Evolutionary conservation across 1,140 invertebrate species (phyloP).

Genomic region (Leptopilina boulardi): DNA sequence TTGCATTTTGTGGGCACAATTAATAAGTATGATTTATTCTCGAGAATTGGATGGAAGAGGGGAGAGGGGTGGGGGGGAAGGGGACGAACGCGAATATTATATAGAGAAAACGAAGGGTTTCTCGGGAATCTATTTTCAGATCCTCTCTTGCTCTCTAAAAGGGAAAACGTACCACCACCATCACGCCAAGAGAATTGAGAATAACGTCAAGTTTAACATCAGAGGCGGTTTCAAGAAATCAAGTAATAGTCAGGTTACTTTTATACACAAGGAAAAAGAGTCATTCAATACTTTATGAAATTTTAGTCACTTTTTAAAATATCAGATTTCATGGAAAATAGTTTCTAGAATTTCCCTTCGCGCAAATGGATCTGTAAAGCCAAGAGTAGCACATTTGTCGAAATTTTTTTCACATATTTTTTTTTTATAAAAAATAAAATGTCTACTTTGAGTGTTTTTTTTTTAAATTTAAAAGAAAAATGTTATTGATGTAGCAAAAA

Average conservation of each 20-base stretch:
- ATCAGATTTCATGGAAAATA: neutral
- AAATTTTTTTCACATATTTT: no score
- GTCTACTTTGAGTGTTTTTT: no score
- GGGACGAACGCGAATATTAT: no score
- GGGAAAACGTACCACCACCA: neutral
- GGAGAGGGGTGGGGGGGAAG: no score
- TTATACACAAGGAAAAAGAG: neutral
- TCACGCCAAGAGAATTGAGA: no score
- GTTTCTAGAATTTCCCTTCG: no score
- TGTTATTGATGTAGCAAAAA: no score
- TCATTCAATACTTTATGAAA: conserved; percentile 5
- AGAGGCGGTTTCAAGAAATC: neutral
- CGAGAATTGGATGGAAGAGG: neutral
- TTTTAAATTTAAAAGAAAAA: no score
- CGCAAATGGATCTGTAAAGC: no score
- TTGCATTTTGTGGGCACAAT: conserved; percentile 28
- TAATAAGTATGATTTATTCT: conserved; percentile 33
- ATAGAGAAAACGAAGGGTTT: conserved; percentile 26
- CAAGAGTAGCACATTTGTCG: no score
- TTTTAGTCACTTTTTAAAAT: neutral
- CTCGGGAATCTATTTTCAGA: conserved; percentile 25
- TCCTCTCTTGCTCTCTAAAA: neutral
- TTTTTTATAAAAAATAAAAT: no score
- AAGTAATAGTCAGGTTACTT: neutral
- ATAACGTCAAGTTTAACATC: neutral